These are phyloP conservation scores for Gopherus flavomarginatus DNA, from an alignment of 2,113 vertebrate species.

Conservation along the genomic window DNA sequence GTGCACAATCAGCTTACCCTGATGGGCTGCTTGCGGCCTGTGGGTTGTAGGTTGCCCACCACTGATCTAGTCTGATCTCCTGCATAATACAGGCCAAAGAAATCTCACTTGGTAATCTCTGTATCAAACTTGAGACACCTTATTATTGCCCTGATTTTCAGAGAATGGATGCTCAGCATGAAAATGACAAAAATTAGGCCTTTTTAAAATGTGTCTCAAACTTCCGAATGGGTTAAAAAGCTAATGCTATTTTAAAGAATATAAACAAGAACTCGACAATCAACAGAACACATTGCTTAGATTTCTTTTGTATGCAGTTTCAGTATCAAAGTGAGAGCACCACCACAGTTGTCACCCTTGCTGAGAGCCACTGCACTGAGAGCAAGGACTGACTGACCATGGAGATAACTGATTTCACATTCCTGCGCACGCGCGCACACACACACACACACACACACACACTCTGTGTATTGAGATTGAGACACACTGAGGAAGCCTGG, in stretches of 20 bases:
- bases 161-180: neutral
- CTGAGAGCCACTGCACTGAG: neutral
- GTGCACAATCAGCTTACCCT: too few species aligned
- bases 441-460: too few species aligned
- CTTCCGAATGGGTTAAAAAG: neutral
- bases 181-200: neutral
- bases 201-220: neutral
- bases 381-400: neutral
- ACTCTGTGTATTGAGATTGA: neutral
- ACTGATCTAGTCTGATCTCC: neutral
- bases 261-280: neutral
- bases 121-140: neutral
- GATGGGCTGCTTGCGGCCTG: too few species aligned
- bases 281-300: neutral
- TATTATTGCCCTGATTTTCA: neutral
- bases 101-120: neutral
- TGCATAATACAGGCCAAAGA: neutral
- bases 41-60: too few species aligned
- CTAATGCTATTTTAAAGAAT: neutral
- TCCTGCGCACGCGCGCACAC: fast-evolving
- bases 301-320: neutral
- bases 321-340: neutral
- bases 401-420: neutral
- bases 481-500: neutral
- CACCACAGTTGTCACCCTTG: neutral